phyloP scores from a whole-genome alignment of 35 echinoderm and acorn worm genomes.

The Patiria miniata region DNA sequence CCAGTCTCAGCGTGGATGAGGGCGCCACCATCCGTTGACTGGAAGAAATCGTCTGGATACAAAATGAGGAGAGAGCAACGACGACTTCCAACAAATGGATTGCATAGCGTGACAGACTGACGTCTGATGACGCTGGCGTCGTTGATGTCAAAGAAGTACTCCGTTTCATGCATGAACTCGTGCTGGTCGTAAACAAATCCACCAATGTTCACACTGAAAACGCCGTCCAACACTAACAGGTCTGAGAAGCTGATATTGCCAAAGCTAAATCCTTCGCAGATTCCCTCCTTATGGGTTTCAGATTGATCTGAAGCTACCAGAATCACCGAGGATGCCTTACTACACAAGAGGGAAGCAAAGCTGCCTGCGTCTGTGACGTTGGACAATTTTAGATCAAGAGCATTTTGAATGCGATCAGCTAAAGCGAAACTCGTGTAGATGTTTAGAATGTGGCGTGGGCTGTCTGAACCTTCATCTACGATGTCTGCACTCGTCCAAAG shows the following conservation, averaged over 20 bases:
- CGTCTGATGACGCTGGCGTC: neutral
- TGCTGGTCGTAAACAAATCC: conserved; percentile 1
- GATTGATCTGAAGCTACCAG: neutral
- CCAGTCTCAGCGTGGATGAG: neutral
- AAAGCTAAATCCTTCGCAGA: too few species aligned
- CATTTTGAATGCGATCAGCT: neutral
- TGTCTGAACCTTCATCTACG: neutral
- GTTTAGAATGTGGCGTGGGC: neutral
- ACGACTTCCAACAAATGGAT: neutral
- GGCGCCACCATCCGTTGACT: neutral
- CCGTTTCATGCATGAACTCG: neutral
- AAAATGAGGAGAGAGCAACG: neutral
- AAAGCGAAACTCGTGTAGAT: neutral
- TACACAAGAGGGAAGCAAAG: too few species aligned
- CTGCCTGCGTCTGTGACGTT: neutral
- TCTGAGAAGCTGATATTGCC: neutral
- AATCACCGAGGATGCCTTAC: neutral
- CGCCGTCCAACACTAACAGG: neutral
- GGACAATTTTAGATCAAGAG: neutral
- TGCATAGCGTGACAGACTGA: neutral
- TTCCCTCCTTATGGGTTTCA: neutral
- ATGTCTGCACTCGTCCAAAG: too few species aligned
- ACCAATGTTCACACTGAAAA: neutral
- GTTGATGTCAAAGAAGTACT: neutral
- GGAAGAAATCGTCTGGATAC: neutral